Conservation (phyloP, 2,888 invertebrate species). For the Eupithecia centaureata region DNA sequence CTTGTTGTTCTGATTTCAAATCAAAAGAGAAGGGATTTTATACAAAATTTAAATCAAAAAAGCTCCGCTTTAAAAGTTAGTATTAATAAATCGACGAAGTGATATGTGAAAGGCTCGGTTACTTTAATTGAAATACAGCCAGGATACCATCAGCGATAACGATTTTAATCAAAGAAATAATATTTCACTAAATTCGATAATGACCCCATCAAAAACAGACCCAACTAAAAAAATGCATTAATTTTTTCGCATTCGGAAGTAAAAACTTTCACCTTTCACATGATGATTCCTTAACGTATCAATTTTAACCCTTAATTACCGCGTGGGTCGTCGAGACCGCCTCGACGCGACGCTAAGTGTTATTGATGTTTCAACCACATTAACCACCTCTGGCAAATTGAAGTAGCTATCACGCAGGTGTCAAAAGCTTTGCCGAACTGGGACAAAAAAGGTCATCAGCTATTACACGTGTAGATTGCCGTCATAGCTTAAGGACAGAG, state of each 20-base stretch:
- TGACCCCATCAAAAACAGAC: constrained; percentile 35
- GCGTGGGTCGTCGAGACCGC: constrained; percentile 55
- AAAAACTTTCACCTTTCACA: constrained; percentile 47
- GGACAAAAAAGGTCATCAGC: constrained; percentile 80
- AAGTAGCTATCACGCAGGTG: constrained; percentile 77
- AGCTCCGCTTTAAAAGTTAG: background rate
- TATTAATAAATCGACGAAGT: background rate
- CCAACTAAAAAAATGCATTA: constrained; percentile 36
- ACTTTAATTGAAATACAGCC: background rate
- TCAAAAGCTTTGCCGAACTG: constrained; percentile 75
- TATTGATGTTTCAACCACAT: constrained; percentile 73
- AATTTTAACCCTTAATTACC: constrained; percentile 74
- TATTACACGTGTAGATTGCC: constrained; percentile 63
- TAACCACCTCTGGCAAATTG: constrained; percentile 70
- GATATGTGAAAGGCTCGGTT: constrained; percentile 4
- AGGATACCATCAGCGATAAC: background rate
- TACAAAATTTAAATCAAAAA: background rate
- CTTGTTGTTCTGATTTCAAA: too few species aligned
- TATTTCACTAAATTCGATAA: constrained; percentile 27
- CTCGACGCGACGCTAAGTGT: constrained; percentile 61
- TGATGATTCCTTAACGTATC: constrained; percentile 67
- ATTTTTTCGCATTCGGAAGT: constrained; percentile 39
- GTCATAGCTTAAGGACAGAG: constrained; percentile 55
- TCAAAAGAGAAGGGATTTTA: too few species aligned
- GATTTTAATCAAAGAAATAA: constrained; percentile 13